Base-by-base conservation (phyloP, 2,113 vertebrate genomes). In the Gasterosteus aculeatus region DNA sequence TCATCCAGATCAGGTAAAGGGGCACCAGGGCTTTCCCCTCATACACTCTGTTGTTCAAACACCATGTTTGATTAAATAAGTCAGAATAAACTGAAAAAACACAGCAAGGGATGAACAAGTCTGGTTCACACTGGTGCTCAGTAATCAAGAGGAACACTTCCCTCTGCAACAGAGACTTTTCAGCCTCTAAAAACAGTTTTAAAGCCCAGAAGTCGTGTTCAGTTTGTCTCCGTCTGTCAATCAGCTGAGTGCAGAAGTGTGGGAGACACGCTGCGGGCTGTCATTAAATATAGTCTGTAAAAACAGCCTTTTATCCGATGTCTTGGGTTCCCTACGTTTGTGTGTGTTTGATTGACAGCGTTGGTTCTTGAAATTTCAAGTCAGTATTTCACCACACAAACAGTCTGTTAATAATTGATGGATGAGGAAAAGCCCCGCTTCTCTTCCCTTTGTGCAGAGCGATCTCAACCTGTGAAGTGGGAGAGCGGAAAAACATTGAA, bases 291-390 rank as follows among this genome's bases (percentile, higher is more conserved):
- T 59, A 76, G 57, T 60, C 57, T 67, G 60, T 33, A 57, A 71
- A 80, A 75, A 44, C 4, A 7, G 8, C 39, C 69, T 82, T 79
- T 73, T 76, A 78, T 74, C 42, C 9, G 66, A 72, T 80, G 83
- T 78, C 69, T 81, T 64, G 67, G 57, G 44, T 71, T 78, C 33
- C 57, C 62, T 66, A 60, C 38, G 22, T 64, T 57, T 72, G 71
- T 83, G 80, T 68, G 3, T 15, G 2, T 69, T 65, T 85, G 82
- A 89, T 58, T 83, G 85, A 83, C 77, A 74, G 77, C 10, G 64
- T n/a, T 6, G 3, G 26, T 0, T 72, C 54, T 31, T 69, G 46
- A 78, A 59, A 72, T 39, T 73, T 82, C 22, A 56, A 75, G 22
- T 78, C 46, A 15, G 33, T 83, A 29, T 78, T 78, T 83, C 72